Base-by-base conservation (phyloP, 2,797 vertebrate genomes). In the Leuciscus waleckii region DNA sequence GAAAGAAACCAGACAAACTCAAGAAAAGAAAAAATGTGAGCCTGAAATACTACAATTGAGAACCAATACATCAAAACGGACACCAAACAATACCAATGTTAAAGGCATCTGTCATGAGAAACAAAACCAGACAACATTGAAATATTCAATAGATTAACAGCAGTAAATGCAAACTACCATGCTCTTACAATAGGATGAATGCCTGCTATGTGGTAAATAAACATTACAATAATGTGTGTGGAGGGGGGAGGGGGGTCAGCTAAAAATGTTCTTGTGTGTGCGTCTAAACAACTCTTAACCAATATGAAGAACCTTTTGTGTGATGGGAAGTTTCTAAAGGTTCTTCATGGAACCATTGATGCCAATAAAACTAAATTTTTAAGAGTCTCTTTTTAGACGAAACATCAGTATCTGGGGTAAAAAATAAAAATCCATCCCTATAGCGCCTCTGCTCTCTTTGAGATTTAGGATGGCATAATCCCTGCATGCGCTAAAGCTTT, bases 181-280 rank as follows among this genome's bases (percentile, higher is more conserved):
- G 8, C 14, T 54, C 35, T 54, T 68, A 9, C 8, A 39, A 37
- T 63, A 61, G 23, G n/a, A 46, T 76, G 17, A 88, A 78, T 41
- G 19, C 26, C 11, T 76, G 77, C 80, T 49, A 87, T 80, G 85
- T 81, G 56, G 71, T 51, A 70, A 80, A 49, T 79, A 85, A 83
- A 79, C 86, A 67, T 51, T 58, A 19, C 77, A 80, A 78, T 75
- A 84, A 54, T 54, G 51, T 56, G 19, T 23, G 21, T 23, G 4
- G 49, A 7, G 5, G 61, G 58, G 11, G 43, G 43, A 13, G 37
- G 41, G 46, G 41, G 41, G 4, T 35, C 35, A 35, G 35, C 35
- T 5, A 17, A 19, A 51, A 49, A 2, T 0, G 0, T 54, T 21
- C 17, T 8, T 26, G 54, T 4, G 8, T n/a, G 11, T 1, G n/a